Conservation (phyloP, 2,888 invertebrate genomes). For the Chorisops tibialis region DNA sequence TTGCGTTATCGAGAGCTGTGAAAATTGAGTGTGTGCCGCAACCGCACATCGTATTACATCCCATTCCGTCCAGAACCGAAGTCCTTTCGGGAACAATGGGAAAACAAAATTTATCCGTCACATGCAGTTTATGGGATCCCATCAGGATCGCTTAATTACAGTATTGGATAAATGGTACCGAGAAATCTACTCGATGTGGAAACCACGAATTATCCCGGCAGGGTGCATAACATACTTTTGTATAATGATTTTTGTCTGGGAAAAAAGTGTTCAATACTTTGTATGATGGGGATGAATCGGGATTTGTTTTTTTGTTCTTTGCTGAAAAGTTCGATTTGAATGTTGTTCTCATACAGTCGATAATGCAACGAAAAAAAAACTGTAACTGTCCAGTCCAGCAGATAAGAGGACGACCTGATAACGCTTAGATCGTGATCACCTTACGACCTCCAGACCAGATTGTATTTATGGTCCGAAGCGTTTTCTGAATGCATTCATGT, state of each 20-base stretch:
- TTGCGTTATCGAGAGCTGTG: neutral
- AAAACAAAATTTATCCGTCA: slow-evolving; percentile 27
- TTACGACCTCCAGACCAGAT: too few relatives aligned
- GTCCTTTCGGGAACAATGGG: slow-evolving; percentile 24
- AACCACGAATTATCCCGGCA: slow-evolving; percentile 39
- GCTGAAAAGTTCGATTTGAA: neutral
- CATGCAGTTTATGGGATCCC: slow-evolving; percentile 19
- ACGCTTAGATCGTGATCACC: too few relatives aligned
- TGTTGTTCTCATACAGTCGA: too few relatives aligned
- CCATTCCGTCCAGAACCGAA: neutral
- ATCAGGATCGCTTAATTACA: slow-evolving; percentile 25
- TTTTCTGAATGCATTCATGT: too few relatives aligned
- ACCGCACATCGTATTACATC: too few relatives aligned
- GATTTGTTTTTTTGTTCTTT: too few relatives aligned
- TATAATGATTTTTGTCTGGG: slow-evolving; percentile 8
- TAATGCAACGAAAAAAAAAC: too few relatives aligned
- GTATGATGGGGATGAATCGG: neutral
- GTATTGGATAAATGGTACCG: slow-evolving; percentile 34
- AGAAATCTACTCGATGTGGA: slow-evolving; percentile 30
- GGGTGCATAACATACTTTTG: slow-evolving; percentile 31
- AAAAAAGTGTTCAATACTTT: slow-evolving; percentile 14
- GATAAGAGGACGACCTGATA: too few relatives aligned
- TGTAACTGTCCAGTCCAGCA: too few relatives aligned
- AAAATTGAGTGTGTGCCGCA: slow-evolving; percentile 7
- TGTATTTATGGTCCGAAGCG: too few relatives aligned